Conservation (phyloP, 2,113 vertebrate species). For the Notechis scutatus region DNA sequence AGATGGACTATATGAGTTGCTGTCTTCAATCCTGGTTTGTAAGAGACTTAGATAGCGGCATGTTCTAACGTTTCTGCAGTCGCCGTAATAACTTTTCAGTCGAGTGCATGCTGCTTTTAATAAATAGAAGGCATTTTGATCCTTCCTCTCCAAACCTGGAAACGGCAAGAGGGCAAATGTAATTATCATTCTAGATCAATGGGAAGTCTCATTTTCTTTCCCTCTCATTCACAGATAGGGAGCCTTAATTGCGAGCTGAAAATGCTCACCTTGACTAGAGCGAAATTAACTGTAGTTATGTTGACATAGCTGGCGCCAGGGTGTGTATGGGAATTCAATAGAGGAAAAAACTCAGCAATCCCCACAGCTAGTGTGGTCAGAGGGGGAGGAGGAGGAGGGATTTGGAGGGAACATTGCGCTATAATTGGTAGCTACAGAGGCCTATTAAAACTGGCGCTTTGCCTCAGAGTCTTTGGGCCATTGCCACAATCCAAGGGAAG, state of each 20-base stretch:
- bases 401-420: not conserved
- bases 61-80: not conserved
- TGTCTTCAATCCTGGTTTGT: not conserved
- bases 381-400: not conserved
- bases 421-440: not conserved
- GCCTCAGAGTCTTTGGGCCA: not conserved
- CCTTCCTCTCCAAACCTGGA: not conserved
- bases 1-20: not conserved
- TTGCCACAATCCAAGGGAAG: not conserved
- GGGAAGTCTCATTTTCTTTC: not conserved
- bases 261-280: not conserved
- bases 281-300: slow-evolving; percentile 3
- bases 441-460: not conserved
- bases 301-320: not conserved
- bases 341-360: not conserved
- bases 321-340: not conserved
- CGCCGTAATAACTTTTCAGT: not conserved
- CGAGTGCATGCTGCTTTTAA: not conserved
- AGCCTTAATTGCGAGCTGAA: not conserved
- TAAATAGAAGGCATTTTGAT: not conserved
- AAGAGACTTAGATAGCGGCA: not conserved
- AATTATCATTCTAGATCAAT: not conserved
- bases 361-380: not conserved
- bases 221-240: not conserved
- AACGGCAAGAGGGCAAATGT: not conserved